Conservation (phyloP, 2,888 invertebrate species). For the Melipona beecheii region DNA sequence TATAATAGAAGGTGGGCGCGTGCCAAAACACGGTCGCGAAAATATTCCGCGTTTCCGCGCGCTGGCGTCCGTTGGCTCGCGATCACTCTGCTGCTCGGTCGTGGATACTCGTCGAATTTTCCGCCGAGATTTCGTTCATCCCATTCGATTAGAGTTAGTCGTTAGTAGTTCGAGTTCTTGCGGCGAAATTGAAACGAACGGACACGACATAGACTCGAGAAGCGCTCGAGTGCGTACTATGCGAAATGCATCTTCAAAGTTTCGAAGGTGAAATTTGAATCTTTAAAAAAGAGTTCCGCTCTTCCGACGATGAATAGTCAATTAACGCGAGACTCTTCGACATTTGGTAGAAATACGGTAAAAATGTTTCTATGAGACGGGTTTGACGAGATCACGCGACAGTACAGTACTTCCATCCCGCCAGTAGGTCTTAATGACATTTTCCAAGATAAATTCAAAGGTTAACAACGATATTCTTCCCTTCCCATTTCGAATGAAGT, state of each 20-base stretch:
- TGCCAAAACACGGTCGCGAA: constrained; percentile 22
- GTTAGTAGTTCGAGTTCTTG: background rate
- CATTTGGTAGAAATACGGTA: background rate
- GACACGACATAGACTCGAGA: background rate
- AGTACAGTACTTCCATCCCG: background rate
- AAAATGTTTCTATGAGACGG: background rate
- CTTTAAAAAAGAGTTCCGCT: too few species aligned
- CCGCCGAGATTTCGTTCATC: background rate
- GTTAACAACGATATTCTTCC: background rate
- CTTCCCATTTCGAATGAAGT: background rate
- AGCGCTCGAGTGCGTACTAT: too few species aligned
- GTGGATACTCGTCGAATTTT: background rate
- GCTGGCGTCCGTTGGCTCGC: background rate
- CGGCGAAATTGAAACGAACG: too few species aligned
- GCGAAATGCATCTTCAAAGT: too few species aligned
- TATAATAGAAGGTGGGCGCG: constrained; percentile 26
- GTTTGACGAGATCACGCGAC: background rate
- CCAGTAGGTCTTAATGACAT: background rate
- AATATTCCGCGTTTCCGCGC: constrained; percentile 23
- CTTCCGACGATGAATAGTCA: background rate
- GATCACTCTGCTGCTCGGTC: constrained; percentile 12
- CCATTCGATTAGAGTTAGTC: too few species aligned
- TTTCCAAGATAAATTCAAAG: background rate
- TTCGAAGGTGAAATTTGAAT: background rate
- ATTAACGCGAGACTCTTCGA: background rate